Conservation (phyloP, 2,888 invertebrate genomes). For the Scaptomyza tumidula region DNA sequence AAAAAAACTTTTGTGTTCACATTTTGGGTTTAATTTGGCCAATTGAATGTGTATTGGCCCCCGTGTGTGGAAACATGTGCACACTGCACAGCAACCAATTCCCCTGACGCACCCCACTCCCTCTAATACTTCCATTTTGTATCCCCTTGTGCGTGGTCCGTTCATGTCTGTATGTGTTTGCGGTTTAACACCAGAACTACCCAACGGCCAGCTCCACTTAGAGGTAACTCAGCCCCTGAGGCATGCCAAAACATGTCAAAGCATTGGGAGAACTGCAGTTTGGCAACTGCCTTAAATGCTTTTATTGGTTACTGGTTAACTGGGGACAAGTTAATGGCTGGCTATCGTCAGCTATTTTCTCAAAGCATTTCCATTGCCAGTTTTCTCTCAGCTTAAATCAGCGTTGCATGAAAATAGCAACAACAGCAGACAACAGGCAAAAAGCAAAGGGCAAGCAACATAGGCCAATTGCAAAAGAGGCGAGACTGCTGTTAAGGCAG, state of each 20-base stretch:
- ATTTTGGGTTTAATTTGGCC: constrained; percentile 61
- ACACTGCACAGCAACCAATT: not conserved
- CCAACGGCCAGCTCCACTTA: constrained; percentile 17
- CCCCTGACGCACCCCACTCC: not conserved
- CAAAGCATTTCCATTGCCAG: constrained; percentile 77
- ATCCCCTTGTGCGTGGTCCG: constrained; percentile 9
- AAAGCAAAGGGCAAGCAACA: too few relatives aligned
- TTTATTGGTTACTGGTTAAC: constrained; percentile 19
- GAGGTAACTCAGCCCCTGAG: constrained; percentile 31
- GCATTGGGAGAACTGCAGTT: constrained; percentile 25
- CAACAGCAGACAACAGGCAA: too few relatives aligned
- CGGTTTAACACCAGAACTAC: constrained; percentile 42
- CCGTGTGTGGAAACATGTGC: constrained; percentile 32
- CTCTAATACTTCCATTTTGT: not conserved
- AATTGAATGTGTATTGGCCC: constrained; percentile 69
- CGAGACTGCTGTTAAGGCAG: constrained; percentile 56
- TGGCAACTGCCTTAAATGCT: constrained; percentile 34
- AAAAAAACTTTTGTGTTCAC: constrained; percentile 44
- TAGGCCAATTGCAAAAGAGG: constrained; percentile 28
- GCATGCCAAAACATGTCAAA: constrained; percentile 61
- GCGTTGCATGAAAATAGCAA: constrained; percentile 65
- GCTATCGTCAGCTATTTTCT: constrained; percentile 63
- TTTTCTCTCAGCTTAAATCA: constrained; percentile 70
- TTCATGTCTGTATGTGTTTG: constrained; percentile 65
- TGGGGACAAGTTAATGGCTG: constrained; percentile 6